Evolutionary conservation across 2,113 vertebrate species (phyloP).

Genomic region (Poicephalus gulielmi): DNA sequence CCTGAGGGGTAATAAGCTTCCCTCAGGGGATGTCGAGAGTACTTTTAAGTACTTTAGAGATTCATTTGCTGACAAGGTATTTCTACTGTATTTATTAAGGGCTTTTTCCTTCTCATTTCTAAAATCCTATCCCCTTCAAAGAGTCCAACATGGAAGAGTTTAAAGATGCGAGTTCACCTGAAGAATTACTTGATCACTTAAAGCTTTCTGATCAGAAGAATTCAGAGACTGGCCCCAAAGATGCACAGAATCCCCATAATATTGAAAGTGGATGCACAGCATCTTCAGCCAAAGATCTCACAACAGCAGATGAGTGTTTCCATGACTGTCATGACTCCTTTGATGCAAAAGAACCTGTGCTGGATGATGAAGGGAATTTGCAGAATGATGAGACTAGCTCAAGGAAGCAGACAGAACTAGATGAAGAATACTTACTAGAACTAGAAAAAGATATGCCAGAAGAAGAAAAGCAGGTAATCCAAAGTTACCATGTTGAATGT

Average conservation of each 20-base stretch:
- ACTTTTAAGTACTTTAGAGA: background rate
- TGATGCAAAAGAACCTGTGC: constrained; percentile 28
- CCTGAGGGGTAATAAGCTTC: background rate
- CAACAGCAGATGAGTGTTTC: constrained; percentile 72
- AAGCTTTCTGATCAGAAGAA: constrained; percentile 61
- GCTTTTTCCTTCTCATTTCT: background rate
- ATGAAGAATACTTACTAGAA: constrained; percentile 79
- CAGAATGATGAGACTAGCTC: constrained; percentile 19
- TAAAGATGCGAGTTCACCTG: constrained; percentile 41
- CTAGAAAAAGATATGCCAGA: constrained; percentile 79
- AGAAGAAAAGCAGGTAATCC: constrained; percentile 82
- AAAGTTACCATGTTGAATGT: background rate
- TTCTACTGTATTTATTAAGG: background rate
- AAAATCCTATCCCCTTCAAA: background rate
- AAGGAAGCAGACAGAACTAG: constrained; percentile 66
- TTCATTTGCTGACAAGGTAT: background rate
- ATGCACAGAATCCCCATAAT: background rate
- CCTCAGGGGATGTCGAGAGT: accelerated
- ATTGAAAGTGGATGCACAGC: background rate
- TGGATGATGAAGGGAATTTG: constrained; percentile 38
- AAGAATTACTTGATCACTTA: constrained; percentile 60
- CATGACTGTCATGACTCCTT: constrained; percentile 76
- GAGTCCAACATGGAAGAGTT: constrained; percentile 62
- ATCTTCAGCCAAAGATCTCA: background rate
- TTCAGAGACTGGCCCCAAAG: background rate